These are phyloP conservation scores for Corvus hawaiiensis DNA, from an alignment of 2,113 vertebrate genomes.

Conservation along the genomic window DNA sequence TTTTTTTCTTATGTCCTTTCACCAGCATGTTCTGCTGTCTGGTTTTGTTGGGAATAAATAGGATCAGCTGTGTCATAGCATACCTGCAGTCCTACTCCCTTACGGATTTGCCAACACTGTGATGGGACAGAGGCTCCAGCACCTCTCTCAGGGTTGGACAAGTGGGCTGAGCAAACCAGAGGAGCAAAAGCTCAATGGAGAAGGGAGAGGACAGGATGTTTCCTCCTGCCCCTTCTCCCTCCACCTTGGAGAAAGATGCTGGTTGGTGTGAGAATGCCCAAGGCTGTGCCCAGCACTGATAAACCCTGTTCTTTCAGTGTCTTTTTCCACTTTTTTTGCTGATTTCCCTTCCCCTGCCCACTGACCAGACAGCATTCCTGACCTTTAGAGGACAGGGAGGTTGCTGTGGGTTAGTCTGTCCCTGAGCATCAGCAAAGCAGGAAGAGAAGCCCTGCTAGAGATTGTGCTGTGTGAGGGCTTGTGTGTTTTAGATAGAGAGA, in stretches of 20 bases:
- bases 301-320: neutral
- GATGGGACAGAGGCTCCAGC: neutral
- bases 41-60: neutral
- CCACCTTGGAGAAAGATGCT: neutral
- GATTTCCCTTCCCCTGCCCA: neutral
- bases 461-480: too few species aligned
- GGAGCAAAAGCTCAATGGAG: neutral
- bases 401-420: neutral
- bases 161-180: neutral
- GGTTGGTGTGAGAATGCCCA: neutral
- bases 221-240: neutral
- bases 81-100: rapidly evolving
- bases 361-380: neutral
- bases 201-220: neutral
- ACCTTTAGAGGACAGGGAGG: neutral
- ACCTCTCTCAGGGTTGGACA: neutral
- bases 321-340: neutral
- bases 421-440: neutral
- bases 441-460: neutral
- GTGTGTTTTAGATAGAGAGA: neutral
- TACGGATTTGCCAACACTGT: neutral
- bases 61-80: rapidly evolving
- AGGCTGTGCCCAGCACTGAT: neutral
- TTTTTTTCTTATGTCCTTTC: neutral
- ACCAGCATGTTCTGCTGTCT: neutral